Conservation (phyloP, 2,888 invertebrate genomes). For the Prostheceraeus crozeri region DNA sequence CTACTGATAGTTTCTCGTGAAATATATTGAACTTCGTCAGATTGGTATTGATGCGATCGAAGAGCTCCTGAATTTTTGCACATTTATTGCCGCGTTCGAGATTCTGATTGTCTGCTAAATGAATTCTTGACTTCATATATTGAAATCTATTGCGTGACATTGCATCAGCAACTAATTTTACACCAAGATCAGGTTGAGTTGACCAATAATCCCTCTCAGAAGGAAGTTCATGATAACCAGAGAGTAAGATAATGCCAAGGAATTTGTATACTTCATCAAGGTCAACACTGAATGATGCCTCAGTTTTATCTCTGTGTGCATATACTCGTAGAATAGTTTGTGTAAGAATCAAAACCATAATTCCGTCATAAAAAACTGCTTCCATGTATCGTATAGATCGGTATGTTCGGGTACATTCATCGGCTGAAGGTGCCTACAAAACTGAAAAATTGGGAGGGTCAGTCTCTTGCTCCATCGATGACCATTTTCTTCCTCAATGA, state of each 20-base stretch:
- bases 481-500: too few relatives aligned
- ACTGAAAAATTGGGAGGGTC: too few relatives aligned
- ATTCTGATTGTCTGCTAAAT: conserved; percentile 23
- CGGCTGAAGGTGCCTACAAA: too few relatives aligned
- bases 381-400: conserved; percentile 19
- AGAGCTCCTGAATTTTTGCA: conserved; percentile 12
- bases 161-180: background rate
- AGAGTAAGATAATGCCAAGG: conserved; percentile 18
- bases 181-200: conserved; percentile 22
- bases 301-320: conserved; percentile 13
- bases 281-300: conserved; percentile 1
- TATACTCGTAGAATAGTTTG: conserved; percentile 23
- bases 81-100: conserved; percentile 12
- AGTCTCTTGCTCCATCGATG: too few relatives aligned
- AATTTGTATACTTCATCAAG: conserved; percentile 16
- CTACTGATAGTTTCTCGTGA: background rate
- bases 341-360: conserved; percentile 5
- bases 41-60: conserved; percentile 9
- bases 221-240: conserved; percentile 23
- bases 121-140: conserved; percentile 5
- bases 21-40: background rate
- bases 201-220: conserved; percentile 23
- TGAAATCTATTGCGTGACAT: conserved; percentile 22
- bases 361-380: conserved; percentile 21
- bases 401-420: too few relatives aligned